These are phyloP conservation scores for Ochropacha duplaris DNA, from an alignment of 2,888 invertebrate genomes.

Conservation along the genomic window DNA sequence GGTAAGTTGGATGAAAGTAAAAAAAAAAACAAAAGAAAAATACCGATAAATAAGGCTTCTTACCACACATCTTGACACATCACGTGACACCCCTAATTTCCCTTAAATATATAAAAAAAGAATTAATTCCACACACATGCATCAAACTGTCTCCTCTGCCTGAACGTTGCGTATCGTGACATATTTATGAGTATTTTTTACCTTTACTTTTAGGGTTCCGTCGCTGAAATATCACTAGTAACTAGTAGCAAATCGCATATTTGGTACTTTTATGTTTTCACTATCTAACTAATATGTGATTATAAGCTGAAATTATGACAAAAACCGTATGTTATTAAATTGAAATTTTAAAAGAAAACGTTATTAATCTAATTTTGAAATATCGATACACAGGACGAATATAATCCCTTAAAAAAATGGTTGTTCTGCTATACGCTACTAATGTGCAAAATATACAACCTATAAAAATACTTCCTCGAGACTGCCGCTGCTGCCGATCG, in stretches of 20 bases:
- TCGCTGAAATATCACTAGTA: neutral
- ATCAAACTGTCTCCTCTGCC: conserved; percentile 49
- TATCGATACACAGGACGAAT: too few relatives aligned
- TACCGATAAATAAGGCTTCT: neutral
- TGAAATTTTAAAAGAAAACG: too few relatives aligned
- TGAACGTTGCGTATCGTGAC: conserved; percentile 26
- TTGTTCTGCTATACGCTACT: too few relatives aligned
- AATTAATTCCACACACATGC: conserved; percentile 61
- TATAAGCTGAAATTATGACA: too few relatives aligned
- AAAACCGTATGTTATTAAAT: too few relatives aligned
- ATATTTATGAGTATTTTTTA: conserved; percentile 48
- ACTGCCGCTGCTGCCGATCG: too few relatives aligned
- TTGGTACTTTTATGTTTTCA: neutral
- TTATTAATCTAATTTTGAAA: too few relatives aligned
- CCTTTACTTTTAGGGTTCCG: conserved; percentile 41
- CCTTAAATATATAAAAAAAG: conserved; percentile 47
- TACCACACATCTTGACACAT: neutral
- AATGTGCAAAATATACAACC: too few relatives aligned
- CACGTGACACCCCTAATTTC: conserved; percentile 37
- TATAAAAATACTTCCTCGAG: too few relatives aligned
- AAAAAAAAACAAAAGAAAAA: neutral
- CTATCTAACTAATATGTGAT: too few relatives aligned
- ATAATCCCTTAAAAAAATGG: too few relatives aligned
- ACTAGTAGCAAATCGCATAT: neutral
- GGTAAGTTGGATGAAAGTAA: neutral